phyloP scores from a whole-genome alignment of 1,140 invertebrate genomes.

The Pogonognathellus flavescens region DNA sequence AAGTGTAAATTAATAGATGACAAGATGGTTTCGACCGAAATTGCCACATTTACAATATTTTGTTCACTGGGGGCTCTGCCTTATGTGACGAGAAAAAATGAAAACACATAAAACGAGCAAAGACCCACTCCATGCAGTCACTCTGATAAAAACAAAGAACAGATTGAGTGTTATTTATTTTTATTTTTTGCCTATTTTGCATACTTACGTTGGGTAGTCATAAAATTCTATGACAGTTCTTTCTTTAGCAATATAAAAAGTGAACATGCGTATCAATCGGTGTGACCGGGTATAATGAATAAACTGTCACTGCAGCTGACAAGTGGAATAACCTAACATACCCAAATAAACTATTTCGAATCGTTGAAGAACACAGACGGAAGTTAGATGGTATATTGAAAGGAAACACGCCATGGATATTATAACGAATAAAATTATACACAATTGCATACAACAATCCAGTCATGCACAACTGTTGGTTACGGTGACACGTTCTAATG shows the following conservation, averaged over 20 bases:
- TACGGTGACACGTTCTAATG: too few relatives aligned
- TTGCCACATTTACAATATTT: background rate
- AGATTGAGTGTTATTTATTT: background rate
- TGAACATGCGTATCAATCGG: conserved; percentile 18
- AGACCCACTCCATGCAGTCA: background rate
- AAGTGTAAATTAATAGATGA: conserved; percentile 28
- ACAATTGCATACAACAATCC: too few relatives aligned
- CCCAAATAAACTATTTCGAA: conserved; percentile 12
- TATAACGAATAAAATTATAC: too few relatives aligned
- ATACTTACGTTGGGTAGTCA: background rate
- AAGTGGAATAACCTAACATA: background rate
- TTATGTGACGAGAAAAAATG: background rate
- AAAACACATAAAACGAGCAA: conserved; percentile 13
- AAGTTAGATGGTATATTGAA: background rate
- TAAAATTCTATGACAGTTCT: conserved; percentile 13
- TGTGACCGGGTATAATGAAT: background rate
- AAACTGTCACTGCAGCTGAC: conserved; percentile 3
- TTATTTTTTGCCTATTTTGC: conserved; percentile 15
- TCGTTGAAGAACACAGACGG: background rate
- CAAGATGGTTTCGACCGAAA: background rate
- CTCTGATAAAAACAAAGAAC: background rate
- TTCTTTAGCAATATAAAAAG: background rate
- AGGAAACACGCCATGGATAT: too few relatives aligned
- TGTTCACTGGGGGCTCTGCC: background rate
- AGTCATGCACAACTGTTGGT: too few relatives aligned